Evolutionary conservation across 2,113 vertebrate species (phyloP).

Genomic region (Thomomys bottae): DNA sequence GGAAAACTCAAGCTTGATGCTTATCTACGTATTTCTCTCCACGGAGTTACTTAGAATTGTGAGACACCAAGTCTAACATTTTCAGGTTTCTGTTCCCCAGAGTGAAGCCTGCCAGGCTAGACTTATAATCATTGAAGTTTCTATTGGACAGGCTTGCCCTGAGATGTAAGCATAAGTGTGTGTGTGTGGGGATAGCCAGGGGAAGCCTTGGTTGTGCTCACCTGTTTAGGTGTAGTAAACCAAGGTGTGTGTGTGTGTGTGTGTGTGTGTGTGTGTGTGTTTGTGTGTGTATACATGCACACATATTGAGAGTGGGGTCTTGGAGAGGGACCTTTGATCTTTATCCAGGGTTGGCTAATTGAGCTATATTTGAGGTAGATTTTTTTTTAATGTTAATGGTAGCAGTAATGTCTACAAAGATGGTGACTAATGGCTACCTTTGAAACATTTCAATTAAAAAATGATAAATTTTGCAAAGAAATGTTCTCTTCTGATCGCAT

Average conservation of each 20-base stretch:
- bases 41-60: fast-evolving
- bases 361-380: fast-evolving
- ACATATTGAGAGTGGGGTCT: too few species aligned
- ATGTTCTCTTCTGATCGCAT: neutral
- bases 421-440: neutral
- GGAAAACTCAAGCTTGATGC: neutral
- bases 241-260: too few species aligned
- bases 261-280: too few species aligned
- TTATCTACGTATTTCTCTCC: fast-evolving
- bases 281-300: too few species aligned
- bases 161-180: too few species aligned
- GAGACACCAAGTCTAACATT: too few species aligned
- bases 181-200: fast-evolving
- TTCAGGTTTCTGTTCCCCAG: fast-evolving
- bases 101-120: neutral
- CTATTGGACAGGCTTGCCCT: neutral
- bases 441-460: neutral
- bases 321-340: neutral
- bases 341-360: neutral
- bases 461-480: neutral
- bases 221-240: neutral
- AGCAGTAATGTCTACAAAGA: too few species aligned
- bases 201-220: fast-evolving
- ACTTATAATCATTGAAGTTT: neutral
- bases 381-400: neutral